Evolutionary conservation across 2,888 invertebrate genomes (phyloP).

Genomic region (Hypolimnas misippus): DNA sequence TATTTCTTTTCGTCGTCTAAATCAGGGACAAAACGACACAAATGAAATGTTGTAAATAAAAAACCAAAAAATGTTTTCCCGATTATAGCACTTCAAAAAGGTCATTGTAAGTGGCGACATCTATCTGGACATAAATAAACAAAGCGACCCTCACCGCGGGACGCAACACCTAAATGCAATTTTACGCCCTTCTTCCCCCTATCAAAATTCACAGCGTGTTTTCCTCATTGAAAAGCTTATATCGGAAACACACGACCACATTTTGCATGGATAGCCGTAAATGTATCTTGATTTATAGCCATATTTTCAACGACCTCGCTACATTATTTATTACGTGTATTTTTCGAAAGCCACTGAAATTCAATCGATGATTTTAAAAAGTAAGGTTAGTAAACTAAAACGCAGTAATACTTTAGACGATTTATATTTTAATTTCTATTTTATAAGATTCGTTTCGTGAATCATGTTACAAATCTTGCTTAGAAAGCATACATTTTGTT

Average conservation of each 20-base stretch:
- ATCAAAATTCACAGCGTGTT: constrained; percentile 76
- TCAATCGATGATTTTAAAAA: not conserved
- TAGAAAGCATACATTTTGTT: too few species aligned
- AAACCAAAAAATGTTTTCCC: not conserved
- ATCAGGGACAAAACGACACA: too few species aligned
- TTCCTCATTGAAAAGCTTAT: constrained; percentile 55
- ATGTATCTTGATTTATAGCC: constrained; percentile 19
- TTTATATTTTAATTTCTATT: not conserved
- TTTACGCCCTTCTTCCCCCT: constrained; percentile 64
- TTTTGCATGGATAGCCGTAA: constrained; percentile 18
- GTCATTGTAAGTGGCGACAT: constrained; percentile 4
- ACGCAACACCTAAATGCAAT: constrained; percentile 64
- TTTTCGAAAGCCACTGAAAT: not conserved
- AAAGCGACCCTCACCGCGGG: constrained; percentile 46
- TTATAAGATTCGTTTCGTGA: not conserved
- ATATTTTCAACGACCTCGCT: constrained; percentile 8
- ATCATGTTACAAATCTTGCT: too few species aligned
- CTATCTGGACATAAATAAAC: constrained; percentile 21
- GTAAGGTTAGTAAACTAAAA: not conserved
- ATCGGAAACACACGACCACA: constrained; percentile 29
- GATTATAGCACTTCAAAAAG: not conserved
- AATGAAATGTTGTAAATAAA: too few species aligned
- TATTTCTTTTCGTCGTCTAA: too few species aligned
- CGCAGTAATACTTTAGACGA: not conserved
- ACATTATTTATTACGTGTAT: constrained; percentile 18